Evolutionary conservation across 2,888 invertebrate genomes (phyloP).

Genomic region (Eudasyphora cyanicolor): DNA sequence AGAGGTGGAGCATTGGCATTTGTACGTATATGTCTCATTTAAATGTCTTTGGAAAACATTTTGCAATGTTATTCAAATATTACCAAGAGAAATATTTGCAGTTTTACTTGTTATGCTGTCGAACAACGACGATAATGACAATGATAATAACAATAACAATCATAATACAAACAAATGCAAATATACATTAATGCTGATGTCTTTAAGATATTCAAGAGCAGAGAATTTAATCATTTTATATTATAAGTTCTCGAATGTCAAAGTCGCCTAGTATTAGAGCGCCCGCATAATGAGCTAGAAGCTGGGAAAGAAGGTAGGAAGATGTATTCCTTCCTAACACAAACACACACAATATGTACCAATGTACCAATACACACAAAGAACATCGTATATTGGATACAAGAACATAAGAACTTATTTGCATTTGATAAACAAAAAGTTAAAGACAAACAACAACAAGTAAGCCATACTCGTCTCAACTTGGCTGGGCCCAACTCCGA

Average conservation of each 20-base stretch:
- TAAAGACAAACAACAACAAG: neutral
- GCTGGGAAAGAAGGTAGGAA: neutral
- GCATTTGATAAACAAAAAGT: slow-evolving; percentile 32
- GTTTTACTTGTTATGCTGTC: neutral
- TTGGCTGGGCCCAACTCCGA: neutral
- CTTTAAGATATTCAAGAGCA: neutral
- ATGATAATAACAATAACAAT: neutral
- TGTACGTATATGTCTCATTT: neutral
- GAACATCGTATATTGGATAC: neutral
- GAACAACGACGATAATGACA: no score
- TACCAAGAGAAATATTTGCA: neutral
- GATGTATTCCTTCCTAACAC: neutral
- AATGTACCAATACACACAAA: no score
- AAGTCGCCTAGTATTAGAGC: neutral
- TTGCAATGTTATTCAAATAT: neutral
- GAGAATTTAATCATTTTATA: neutral
- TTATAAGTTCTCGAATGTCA: no score
- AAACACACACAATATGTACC: neutral
- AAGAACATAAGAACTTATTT: slow-evolving; percentile 17
- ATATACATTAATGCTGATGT: no score
- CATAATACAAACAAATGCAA: neutral
- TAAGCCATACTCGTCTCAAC: neutral
- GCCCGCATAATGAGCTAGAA: no score
- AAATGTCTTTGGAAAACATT: neutral
- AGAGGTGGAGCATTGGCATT: neutral